Evolutionary conservation across 2,113 vertebrate species (phyloP), one percentile per base, ranked within the genome.

Genomic region (Ancistrus triradiatus): DNA sequence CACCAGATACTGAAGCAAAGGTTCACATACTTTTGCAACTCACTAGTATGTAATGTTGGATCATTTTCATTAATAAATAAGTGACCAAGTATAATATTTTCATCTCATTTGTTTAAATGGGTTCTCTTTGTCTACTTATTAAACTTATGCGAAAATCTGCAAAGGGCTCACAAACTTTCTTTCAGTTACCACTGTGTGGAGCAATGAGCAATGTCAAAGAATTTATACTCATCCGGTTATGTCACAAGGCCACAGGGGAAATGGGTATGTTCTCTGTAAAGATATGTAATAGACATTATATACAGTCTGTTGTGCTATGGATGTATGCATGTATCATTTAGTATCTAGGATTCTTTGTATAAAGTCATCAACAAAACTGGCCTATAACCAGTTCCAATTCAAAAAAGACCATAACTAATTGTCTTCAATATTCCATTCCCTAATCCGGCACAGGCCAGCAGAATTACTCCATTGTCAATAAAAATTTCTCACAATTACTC

Each of bases 381-480:
- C 65, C 65, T 71, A 68, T 75, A 71, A 71, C 31, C 69, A 63
- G 49, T 57, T 53, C 44, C 43, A 72, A 69, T 75, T n/a, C 14
- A 68, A 75, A 68, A 50, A 35, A 49, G 50, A 64, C 44, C 65
- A 69, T 47, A 73, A 59, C 59, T 27, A 59, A 49, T 64, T 58
- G 48, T 43, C 49, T 68, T 24, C 24, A 50, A 33, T 49, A 56
- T 65, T 44, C 57, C 55, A 61, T 59, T 59, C 21, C 35, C 49
- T 60, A 67, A 70, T 74, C 68, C 63, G 44, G 31, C 59, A 51
- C 28, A 21, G 59, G 59, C 11, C 52, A 28, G 24, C 42, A 42
- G 37, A 40, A 62, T 22, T 33, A 22, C 31, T 37, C 37, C 7
- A 31, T 17, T 2, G 13, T 24, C 27, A 15, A 59, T 3, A 19